Percentiles rank a stretch among this genome's conserved stretches.
Evolutionary conservation across 2,113 vertebrate genomes (phyloP).

Genomic region (Erpornis zantholeuca): DNA sequence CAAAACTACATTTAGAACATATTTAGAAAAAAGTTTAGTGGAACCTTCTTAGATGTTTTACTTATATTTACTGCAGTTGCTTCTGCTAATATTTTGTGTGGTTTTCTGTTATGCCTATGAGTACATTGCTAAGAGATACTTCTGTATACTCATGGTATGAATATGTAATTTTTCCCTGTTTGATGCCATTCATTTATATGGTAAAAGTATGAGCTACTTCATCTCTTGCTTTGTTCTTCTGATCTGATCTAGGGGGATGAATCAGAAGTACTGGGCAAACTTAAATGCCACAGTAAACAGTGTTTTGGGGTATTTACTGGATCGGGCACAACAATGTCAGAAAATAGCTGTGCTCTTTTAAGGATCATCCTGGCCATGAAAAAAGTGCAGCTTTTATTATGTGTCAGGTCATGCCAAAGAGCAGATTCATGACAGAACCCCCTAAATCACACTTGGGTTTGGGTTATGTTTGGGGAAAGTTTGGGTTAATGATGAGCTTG

Average conservation of each 20-base stretch:
- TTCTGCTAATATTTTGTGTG: background rate
- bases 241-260: background rate
- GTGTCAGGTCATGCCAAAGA: background rate
- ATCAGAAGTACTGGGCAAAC: background rate
- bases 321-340: fast-evolving
- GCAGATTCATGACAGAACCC: background rate
- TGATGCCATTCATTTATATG: background rate
- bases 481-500: background rate
- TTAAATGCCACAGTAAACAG: background rate
- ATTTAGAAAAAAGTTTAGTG: background rate
- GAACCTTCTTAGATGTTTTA: background rate
- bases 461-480: background rate
- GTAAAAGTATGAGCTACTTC: background rate
- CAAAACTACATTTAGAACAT: background rate
- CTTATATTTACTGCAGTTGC: background rate
- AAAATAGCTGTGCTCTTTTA: background rate
- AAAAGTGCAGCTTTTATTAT: background rate
- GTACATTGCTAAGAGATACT: background rate
- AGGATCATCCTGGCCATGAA: background rate
- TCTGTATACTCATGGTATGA: background rate
- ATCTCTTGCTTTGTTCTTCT: background rate
- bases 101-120: background rate
- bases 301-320: background rate
- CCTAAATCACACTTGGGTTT: background rate
- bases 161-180: background rate